phyloP scores from a whole-genome alignment of 35 echinoderm and acorn worm species.

The Lytechinus pictus region DNA sequence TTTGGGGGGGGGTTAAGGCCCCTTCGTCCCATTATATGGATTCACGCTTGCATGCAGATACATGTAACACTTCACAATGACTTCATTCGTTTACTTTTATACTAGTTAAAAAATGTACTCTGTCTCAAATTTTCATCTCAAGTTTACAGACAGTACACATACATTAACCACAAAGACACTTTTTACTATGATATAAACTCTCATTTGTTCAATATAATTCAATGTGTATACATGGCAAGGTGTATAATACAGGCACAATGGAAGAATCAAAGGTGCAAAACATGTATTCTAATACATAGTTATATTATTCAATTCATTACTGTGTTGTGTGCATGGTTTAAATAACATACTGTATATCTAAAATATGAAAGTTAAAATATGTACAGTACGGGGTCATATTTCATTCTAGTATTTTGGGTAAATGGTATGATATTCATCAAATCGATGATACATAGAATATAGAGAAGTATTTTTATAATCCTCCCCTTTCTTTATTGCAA shows the following conservation, averaged over 20 bases:
- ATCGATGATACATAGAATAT: too few species aligned
- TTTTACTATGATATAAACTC: not conserved
- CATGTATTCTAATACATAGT: not conserved
- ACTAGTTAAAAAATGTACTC: too few species aligned
- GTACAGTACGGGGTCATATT: not conserved
- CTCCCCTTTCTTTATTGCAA: too few species aligned
- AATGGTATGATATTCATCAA: not conserved
- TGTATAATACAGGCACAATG: slow-evolving; percentile 2
- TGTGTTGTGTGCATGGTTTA: not conserved
- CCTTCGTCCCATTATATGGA: too few species aligned
- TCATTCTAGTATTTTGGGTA: not conserved
- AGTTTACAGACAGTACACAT: not conserved
- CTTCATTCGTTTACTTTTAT: too few species aligned
- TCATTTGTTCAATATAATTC: not conserved
- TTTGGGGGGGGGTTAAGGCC: too few species aligned
- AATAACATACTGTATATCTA: not conserved
- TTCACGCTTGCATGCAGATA: too few species aligned
- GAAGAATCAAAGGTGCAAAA: not conserved
- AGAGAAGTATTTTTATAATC: too few species aligned
- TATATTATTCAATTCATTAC: not conserved
- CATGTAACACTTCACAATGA: too few species aligned
- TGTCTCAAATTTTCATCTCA: not conserved
- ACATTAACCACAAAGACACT: not conserved
- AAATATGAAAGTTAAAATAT: not conserved
- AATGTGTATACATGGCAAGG: not conserved